Evolutionary conservation across 2,888 invertebrate species (phyloP).

Genomic region (Osmoderma eremita): DNA sequence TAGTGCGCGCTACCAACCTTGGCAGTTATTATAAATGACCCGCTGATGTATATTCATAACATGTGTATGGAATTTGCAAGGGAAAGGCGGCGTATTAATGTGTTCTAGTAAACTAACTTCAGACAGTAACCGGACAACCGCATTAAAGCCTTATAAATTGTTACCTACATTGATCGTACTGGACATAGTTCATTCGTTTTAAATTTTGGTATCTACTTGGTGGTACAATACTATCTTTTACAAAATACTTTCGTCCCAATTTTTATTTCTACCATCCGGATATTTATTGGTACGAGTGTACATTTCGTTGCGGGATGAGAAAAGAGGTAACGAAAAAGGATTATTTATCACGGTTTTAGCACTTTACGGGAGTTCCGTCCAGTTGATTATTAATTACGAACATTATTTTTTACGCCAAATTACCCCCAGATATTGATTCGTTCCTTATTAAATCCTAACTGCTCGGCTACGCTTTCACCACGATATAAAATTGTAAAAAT

Average conservation of each 20-base stretch:
- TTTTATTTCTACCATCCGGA: background rate
- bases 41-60: slow-evolving; percentile 45
- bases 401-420: slow-evolving; percentile 10
- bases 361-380: slow-evolving; percentile 3
- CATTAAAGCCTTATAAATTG: background rate
- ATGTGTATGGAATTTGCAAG: slow-evolving; percentile 36
- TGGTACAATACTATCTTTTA: background rate
- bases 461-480: no score
- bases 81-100: slow-evolving; percentile 29
- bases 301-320: background rate
- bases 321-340: background rate
- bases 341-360: slow-evolving; percentile 9
- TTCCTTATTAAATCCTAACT: background rate
- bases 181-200: background rate
- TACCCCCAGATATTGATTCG: background rate
- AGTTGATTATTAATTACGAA: slow-evolving; percentile 7
- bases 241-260: background rate
- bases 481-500: no score
- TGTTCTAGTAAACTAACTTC: background rate
- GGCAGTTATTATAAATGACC: slow-evolving; percentile 40
- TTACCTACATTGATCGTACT: background rate
- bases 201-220: background rate
- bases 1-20: slow-evolving; percentile 24
- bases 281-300: background rate
- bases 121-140: background rate